Percentiles rank a stretch among this genome's conserved stretches.
These are phyloP conservation scores for Origma solitaria DNA, from an alignment of 2,113 vertebrate genomes.

Conservation along the genomic window DNA sequence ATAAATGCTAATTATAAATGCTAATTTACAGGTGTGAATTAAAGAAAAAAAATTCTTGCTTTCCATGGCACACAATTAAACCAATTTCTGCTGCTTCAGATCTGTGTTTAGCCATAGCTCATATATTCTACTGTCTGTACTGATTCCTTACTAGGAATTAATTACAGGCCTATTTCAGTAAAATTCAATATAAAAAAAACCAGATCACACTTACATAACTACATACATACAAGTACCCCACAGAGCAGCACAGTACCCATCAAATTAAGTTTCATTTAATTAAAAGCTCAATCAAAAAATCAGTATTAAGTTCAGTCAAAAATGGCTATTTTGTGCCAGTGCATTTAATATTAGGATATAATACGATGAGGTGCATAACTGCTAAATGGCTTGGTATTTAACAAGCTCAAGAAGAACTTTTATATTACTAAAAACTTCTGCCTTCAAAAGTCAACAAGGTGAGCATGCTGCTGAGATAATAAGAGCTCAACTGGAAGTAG, in stretches of 20 bases:
- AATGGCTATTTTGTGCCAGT: background rate
- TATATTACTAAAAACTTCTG: background rate
- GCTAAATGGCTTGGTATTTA: background rate
- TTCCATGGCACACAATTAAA: background rate
- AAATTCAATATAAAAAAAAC: background rate
- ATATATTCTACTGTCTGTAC: background rate
- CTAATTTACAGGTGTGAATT: background rate
- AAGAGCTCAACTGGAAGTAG: background rate
- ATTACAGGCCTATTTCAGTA: background rate
- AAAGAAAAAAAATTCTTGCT: background rate
- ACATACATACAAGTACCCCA: background rate
- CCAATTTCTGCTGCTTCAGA: background rate
- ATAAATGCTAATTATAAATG: background rate
- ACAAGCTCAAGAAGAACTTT: background rate
- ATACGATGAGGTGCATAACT: background rate
- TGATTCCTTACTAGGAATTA: background rate
- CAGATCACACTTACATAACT: background rate
- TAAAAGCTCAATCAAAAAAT: background rate
- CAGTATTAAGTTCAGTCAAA: background rate
- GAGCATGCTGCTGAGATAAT: background rate
- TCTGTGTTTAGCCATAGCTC: background rate
- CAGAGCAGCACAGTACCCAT: background rate
- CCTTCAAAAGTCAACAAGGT: background rate
- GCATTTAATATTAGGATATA: background rate
- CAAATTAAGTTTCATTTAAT: constrained; percentile 1